Evolutionary conservation across 2,888 invertebrate genomes (phyloP), one percentile per base, ranked within the genome.

Genomic region (Pachycephus smyrnensis): DNA sequence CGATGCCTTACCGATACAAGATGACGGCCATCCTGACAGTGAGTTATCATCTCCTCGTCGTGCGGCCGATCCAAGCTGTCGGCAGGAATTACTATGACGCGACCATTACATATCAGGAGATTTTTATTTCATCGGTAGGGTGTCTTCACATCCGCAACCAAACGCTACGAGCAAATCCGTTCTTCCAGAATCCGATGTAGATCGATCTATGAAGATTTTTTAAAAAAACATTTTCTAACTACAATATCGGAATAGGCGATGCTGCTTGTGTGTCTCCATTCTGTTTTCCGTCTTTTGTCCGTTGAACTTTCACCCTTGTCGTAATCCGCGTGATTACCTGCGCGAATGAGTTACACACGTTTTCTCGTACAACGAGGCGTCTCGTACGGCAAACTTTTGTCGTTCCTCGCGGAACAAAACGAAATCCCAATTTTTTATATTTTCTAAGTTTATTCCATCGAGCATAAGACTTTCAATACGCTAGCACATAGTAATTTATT

Each of bases 401-500:
- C 55, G 23, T 23, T 55, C 55, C 23, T 23, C 23, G 23, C 55
- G 55, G 55, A 55, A 55, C 55, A 55, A 55, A 9, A 32, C 74
- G 74, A 36, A 37, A 74, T 36, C 33, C 23, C 74, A 30, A 35
- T 37, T 33, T 33, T 37, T 71, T 76, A 68, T 76, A 73, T 37
- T 55, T 37, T n/a, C 33, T 88, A 86, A 83, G 83, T 83, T 85
- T 86, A 88, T 89, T 90, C 87, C 87, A 86, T 88, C 86, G 84
- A 85, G 82, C 84, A 86, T 87, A 88, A 90, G 89, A 89, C 88
- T 90, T 87, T 84, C 87, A 88, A 82, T 88, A 88, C 82, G 81
- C 84, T 89, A 88, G 89, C 81, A 84, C 83, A 84, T 90, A 90
- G 88, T 91, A 89, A 90, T 91, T 91, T 91, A 90, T 90, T 90